phyloP scores from a whole-genome alignment of 2,888 invertebrate genomes.

The Hermodice carunculata region DNA sequence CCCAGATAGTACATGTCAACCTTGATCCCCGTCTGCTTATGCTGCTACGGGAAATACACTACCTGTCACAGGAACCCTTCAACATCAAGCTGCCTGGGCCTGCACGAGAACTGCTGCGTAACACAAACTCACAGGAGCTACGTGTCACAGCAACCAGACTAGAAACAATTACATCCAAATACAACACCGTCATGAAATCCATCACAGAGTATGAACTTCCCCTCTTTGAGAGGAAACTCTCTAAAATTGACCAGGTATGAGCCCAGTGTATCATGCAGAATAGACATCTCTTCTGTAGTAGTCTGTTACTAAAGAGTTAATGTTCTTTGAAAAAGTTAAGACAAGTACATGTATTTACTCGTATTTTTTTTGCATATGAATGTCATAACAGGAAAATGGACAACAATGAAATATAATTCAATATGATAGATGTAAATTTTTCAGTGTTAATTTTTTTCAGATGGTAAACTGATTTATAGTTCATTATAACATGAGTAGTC shows the following conservation, averaged over 20 bases:
- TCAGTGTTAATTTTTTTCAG: too few relatives aligned
- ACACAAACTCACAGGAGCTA: conserved; percentile 60
- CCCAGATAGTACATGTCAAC: conserved; percentile 66
- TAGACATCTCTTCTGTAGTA: too few relatives aligned
- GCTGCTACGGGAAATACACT: conserved; percentile 65
- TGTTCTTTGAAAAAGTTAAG: too few relatives aligned
- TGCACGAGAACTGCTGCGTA: conserved; percentile 62
- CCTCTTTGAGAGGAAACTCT: conserved; percentile 65
- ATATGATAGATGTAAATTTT: too few relatives aligned
- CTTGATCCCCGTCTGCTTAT: conserved; percentile 66
- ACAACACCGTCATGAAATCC: conserved; percentile 66
- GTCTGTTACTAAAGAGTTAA: too few relatives aligned
- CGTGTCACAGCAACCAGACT: conserved; percentile 63
- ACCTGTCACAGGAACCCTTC: conserved; percentile 65
- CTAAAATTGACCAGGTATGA: conserved; percentile 66
- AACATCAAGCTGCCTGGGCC: conserved; percentile 52
- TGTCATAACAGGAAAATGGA: too few relatives aligned
- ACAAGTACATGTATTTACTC: too few relatives aligned
- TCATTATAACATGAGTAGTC: neutral
- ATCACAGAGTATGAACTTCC: conserved; percentile 66
- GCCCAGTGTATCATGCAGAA: too few relatives aligned
- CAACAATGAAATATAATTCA: too few relatives aligned
- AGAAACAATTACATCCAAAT: conserved; percentile 67
- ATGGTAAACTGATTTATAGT: neutral
- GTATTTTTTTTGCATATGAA: neutral